Base-by-base conservation (phyloP, 2,797 vertebrate genomes). In the Cyclopterus lumpus region DNA sequence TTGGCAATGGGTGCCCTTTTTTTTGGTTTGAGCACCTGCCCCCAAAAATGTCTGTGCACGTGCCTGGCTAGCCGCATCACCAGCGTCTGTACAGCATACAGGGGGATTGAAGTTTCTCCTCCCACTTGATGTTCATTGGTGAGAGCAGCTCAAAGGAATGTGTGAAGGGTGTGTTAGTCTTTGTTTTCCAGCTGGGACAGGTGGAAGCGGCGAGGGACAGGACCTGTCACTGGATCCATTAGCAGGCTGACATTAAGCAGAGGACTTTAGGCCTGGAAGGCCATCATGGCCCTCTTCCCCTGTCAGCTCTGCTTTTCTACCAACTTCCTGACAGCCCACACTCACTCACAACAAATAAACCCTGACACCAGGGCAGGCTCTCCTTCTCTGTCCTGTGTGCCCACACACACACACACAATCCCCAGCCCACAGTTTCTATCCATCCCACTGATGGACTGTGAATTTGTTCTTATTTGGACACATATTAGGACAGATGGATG, bases 301-400 rank as follows among this genome's bases (percentile, higher is more conserved):
- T 92, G 87, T 90, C 87, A 89, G 82, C 81, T 81, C 67, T 82
- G 76, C 70, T 90, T 64, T 77, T 62, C 66, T 48, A 71, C 75
- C 62, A 82, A 71, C 60, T 79, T 57, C 24, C 32, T 76, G 79
- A 83, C 60, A 73, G 66, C 36, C 16, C 64, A 54, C 69, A 73
- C 79, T 16, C 68, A 68, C 64, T 67, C 67, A 58, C 74, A 65
- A 64, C 51, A 53, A 32, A 51, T 24, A 69, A 36, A 65, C 22
- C 34, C 60, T 4, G 59, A 55, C 59, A 55, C 7, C 48, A 58
- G 10, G 51, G n/a, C 55, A 51, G 15, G 36, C 18, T 32, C 77
- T 48, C 55, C 54, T 30, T 73, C 59, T 34, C 60, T 55, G 53
- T 53, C 49, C 22, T 51, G 22, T 51, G 15, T 24, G 49, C 18